Conservation (phyloP, 2,888 invertebrate genomes). For the Oscheius sp. region DNA sequence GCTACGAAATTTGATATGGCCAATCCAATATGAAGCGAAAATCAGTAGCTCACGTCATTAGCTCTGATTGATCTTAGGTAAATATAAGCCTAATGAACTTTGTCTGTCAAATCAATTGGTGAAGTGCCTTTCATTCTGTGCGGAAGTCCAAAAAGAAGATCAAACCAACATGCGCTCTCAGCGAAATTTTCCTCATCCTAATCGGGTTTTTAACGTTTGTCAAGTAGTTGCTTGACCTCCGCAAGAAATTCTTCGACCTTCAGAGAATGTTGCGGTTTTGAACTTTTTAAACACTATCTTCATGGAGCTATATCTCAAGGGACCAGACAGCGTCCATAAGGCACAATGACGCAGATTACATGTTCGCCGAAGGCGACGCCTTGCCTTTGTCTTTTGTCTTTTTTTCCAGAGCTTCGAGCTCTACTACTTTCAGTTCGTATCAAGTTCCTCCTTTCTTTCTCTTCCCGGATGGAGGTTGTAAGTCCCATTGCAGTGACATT, state of each 20-base stretch:
- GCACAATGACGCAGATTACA: not conserved
- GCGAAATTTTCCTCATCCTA: not conserved
- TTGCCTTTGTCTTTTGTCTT: too few relatives aligned
- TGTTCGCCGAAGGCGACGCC: not conserved
- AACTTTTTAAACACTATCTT: too few relatives aligned
- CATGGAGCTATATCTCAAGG: too few relatives aligned
- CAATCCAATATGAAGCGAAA: not conserved
- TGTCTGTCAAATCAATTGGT: not conserved
- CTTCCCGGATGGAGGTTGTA: not conserved
- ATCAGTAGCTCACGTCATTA: not conserved
- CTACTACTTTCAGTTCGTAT: not conserved
- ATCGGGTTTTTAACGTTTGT: not conserved
- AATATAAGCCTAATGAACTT: not conserved
- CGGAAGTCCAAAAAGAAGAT: too few relatives aligned
- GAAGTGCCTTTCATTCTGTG: too few relatives aligned
- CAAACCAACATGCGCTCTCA: not conserved
- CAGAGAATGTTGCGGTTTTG: too few relatives aligned
- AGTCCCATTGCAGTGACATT: not conserved
- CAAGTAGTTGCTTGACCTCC: too few relatives aligned
- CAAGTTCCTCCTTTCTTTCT: not conserved
- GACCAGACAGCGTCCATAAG: not conserved
- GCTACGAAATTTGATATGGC: conserved; percentile 8
- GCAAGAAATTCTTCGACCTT: too few relatives aligned
- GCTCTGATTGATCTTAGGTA: not conserved
- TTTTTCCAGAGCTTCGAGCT: not conserved